Percentiles rank a stretch among this genome's conserved stretches.
phyloP scores from a whole-genome alignment of 2,797 vertebrate genomes.

The Philypnodon macrostomus region DNA sequence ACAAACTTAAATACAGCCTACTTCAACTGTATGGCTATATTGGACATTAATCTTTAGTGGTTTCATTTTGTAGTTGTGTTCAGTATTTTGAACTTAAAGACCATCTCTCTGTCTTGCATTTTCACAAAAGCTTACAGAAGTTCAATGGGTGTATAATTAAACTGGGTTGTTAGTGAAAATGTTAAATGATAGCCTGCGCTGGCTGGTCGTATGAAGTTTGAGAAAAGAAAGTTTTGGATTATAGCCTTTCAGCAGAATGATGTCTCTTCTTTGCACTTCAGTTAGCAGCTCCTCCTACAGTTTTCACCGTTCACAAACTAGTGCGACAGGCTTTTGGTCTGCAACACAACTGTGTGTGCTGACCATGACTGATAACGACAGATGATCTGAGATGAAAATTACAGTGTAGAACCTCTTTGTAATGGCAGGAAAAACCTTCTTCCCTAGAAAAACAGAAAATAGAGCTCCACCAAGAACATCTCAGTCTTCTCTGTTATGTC shows the following conservation, averaged over 20 bases:
- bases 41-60: too few relatives aligned
- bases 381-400: constrained; percentile 59
- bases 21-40: too few relatives aligned
- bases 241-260: constrained; percentile 31
- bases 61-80: neutral
- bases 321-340: constrained; percentile 12
- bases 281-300: constrained; percentile 7
- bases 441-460: constrained; percentile 12
- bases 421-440: constrained; percentile 15
- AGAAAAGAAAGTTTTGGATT: constrained; percentile 35
- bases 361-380: constrained; percentile 42
- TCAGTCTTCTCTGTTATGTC: constrained; percentile 42
- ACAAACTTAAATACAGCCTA: too few relatives aligned
- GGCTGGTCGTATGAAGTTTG: constrained; percentile 8
- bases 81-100: neutral
- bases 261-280: constrained; percentile 14
- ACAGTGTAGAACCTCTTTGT: constrained; percentile 25
- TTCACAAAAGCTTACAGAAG: neutral
- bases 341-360: constrained; percentile 15
- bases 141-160: neutral
- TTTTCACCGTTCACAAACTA: constrained; percentile 12
- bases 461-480: constrained; percentile 30
- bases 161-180: constrained; percentile 1
- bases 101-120: neutral
- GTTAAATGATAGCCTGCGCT: neutral